Conservation (phyloP, 2,113 vertebrate species). For the Ellobius talpinus region DNA sequence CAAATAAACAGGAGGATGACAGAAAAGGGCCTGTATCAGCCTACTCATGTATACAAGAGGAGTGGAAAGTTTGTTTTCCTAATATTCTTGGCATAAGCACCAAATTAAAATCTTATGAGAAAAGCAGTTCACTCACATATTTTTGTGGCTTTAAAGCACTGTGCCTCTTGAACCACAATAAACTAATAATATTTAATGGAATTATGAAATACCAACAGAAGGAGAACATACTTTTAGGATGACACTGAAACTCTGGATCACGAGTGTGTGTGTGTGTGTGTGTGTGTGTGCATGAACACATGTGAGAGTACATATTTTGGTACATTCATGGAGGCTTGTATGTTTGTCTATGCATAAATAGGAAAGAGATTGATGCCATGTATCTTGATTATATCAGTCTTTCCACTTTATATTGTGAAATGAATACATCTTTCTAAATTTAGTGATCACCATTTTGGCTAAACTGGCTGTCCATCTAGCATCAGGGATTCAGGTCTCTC, state of each 20-base stretch:
- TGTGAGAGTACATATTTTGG: too few relatives aligned
- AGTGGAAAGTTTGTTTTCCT: background rate
- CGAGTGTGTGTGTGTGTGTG: background rate
- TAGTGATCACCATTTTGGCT: too few relatives aligned
- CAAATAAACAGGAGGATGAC: background rate
- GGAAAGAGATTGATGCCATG: background rate
- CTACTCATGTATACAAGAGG: background rate
- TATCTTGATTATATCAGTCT: background rate
- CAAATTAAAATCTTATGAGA: background rate
- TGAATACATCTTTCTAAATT: background rate
- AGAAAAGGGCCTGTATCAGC: background rate
- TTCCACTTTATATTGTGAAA: background rate
- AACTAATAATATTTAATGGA: background rate
- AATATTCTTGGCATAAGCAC: background rate
- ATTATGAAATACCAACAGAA: fast-evolving
- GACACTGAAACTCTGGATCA: background rate
- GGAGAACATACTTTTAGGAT: background rate
- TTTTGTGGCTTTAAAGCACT: background rate
- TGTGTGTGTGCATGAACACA: fast-evolving
- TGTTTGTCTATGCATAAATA: fast-evolving
- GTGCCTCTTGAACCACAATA: background rate
- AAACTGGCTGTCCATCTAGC: background rate
- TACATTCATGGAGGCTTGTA: background rate
- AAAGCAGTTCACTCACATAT: background rate
- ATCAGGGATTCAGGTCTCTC: background rate